phyloP scores from a whole-genome alignment of 2,113 vertebrate species.

The Terrapene triunguis region DNA sequence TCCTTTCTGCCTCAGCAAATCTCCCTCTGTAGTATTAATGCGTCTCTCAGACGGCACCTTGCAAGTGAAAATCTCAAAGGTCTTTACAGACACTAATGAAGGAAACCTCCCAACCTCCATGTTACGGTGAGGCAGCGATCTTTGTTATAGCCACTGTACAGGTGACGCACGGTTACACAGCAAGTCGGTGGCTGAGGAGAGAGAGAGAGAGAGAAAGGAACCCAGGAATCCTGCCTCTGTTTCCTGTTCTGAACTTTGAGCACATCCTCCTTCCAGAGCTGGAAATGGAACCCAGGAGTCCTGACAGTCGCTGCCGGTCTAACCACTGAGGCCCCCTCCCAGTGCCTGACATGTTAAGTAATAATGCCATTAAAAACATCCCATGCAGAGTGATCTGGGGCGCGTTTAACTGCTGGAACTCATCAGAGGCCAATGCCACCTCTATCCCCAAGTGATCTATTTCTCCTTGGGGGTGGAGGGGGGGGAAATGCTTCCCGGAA shows the following conservation, averaged over 20 bases:
- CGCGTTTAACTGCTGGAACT: background rate
- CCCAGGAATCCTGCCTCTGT: background rate
- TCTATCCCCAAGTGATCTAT: background rate
- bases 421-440: background rate
- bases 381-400: background rate
- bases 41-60: background rate
- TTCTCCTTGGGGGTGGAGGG: background rate
- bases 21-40: background rate
- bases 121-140: background rate
- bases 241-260: background rate
- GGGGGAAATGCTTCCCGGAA: background rate
- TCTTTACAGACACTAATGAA: background rate
- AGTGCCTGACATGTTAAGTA: background rate
- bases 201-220: background rate
- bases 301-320: background rate
- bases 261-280: background rate
- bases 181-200: background rate
- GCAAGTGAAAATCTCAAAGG: background rate
- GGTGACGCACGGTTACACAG: background rate
- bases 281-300: background rate
- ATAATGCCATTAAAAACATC: background rate
- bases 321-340: background rate
- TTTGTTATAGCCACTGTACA: background rate
- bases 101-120: background rate
- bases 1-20: background rate